Percentiles rank a stretch among this genome's conserved stretches.
Conservation (phyloP, 2,113 vertebrate species). For the Notothenia rossii region DNA sequence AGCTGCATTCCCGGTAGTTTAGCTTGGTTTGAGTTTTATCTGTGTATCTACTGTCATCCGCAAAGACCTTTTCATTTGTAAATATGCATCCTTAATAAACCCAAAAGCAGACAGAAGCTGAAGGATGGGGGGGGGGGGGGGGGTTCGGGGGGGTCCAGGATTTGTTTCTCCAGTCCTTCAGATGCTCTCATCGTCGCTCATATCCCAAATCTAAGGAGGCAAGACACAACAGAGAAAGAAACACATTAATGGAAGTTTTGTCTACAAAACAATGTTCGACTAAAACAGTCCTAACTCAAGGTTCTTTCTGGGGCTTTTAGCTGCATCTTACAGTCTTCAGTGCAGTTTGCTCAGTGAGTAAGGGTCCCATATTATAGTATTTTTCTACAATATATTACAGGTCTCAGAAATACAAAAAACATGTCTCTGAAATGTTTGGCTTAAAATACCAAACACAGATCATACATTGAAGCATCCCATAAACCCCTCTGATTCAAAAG, state of each 20-base stretch:
- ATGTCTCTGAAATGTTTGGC: too few species aligned
- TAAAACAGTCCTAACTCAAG: background rate
- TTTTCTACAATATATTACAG: too few species aligned
- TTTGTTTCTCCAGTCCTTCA: conserved; percentile 73
- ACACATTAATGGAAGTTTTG: background rate
- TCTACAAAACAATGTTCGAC: background rate
- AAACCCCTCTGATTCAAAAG: too few species aligned
- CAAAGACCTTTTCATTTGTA: background rate
- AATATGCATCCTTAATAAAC: background rate
- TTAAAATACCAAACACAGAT: too few species aligned
- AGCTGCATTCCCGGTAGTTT: background rate
- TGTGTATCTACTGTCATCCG: background rate
- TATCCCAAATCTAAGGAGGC: conserved; percentile 94
- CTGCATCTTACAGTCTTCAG: too few species aligned
- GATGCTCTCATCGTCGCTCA: conserved; percentile 97
- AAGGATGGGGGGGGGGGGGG: background rate
- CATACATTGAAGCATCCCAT: too few species aligned
- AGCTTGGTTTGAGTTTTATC: background rate
- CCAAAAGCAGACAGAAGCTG: background rate
- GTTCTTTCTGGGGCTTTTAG: background rate
- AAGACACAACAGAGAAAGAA: conserved; percentile 9
- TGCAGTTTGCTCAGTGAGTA: background rate
- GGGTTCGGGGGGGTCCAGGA: too few species aligned
- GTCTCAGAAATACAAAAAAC: too few species aligned
- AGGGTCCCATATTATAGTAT: too few species aligned